Conservation (phyloP, 2,888 invertebrate species). For the Petrolisthes cinctipes region DNA sequence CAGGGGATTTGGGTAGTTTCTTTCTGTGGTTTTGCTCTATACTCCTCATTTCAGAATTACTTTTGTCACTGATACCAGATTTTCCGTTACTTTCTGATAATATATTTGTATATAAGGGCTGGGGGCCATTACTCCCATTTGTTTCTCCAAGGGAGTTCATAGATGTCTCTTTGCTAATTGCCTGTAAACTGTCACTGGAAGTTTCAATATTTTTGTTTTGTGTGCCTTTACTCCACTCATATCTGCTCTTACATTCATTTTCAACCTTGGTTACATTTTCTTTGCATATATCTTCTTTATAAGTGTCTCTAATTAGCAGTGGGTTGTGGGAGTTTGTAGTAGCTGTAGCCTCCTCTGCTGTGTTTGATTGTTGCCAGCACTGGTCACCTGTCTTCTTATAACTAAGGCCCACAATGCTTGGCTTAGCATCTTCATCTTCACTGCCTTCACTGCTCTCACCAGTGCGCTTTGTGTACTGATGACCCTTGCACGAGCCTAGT, state of each 20-base stretch:
- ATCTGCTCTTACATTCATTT: not conserved
- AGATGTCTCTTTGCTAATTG: not conserved
- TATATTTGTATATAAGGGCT: too few relatives aligned
- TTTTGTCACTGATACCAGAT: too few relatives aligned
- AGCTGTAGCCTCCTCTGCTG: not conserved
- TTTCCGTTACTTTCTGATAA: too few relatives aligned
- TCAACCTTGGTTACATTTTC: not conserved
- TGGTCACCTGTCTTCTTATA: slow-evolving; percentile 32
- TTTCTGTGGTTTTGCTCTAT: not conserved
- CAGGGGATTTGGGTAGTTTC: slow-evolving; percentile 30
- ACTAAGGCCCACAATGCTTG: slow-evolving; percentile 35
- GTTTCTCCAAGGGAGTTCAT: not conserved
- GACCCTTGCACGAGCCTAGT: not conserved
- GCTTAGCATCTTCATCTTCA: slow-evolving; percentile 2
- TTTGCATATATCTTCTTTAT: too few relatives aligned
- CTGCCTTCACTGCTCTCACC: slow-evolving; percentile 44
- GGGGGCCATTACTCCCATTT: too few relatives aligned
- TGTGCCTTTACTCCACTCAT: not conserved
- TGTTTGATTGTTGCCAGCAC: not conserved
- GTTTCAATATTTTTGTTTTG: not conserved
- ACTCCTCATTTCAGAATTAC: too few relatives aligned
- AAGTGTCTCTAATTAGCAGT: too few relatives aligned
- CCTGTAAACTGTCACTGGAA: not conserved
- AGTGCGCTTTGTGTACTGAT: slow-evolving; percentile 25
- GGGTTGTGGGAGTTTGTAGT: too few relatives aligned